Conservation (phyloP, 2,113 vertebrate species). For the Heterotilapia buettikoferi region DNA sequence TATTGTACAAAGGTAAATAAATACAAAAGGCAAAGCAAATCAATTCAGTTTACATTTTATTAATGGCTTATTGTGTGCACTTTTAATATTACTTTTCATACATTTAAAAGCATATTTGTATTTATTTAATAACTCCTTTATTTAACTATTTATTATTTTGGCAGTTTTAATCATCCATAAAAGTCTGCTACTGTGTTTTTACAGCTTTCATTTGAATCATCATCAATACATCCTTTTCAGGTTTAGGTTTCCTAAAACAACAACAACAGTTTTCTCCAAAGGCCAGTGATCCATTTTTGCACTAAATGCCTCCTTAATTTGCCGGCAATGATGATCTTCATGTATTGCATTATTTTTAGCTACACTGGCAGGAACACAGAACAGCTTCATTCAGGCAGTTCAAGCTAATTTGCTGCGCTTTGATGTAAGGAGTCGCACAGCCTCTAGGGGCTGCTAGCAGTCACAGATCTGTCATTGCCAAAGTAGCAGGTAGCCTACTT, state of each 20-base stretch:
- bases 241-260: not conserved
- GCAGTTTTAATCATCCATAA: not conserved
- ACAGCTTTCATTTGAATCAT: not conserved
- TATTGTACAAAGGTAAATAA: not conserved
- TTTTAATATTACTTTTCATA: not conserved
- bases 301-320: not conserved
- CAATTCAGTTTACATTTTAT: not conserved
- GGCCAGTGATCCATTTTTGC: not conserved
- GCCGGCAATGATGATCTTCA: not conserved
- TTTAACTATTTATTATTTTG: not conserved
- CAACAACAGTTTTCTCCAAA: not conserved
- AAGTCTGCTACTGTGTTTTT: not conserved
- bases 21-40: not conserved
- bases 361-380: not conserved
- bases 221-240: not conserved
- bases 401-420: not conserved
- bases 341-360: slow-evolving; percentile 3
- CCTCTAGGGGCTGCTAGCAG: slow-evolving; percentile 16
- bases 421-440: not conserved
- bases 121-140: not conserved
- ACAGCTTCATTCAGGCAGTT: not conserved
- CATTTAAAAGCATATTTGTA: not conserved
- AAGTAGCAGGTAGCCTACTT: not conserved
- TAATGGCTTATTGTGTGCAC: not conserved
- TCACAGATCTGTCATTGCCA: not conserved